Evolutionary conservation across 2,888 invertebrate genomes (phyloP), one percentile per base, ranked within the genome.

Genomic region (Raillietiella orientalis): DNA sequence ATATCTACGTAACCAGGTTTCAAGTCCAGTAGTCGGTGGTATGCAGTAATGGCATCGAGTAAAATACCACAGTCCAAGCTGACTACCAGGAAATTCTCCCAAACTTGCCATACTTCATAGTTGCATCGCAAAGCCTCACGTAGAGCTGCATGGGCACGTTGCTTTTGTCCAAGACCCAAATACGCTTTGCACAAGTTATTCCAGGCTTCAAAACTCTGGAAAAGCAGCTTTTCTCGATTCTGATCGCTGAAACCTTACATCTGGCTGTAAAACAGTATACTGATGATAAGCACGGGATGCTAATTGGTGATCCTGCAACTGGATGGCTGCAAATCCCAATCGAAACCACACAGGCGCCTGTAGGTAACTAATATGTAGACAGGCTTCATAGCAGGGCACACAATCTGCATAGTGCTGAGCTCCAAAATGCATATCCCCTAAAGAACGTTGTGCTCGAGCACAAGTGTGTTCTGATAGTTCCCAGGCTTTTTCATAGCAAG

Each of bases 171-270:
- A 27, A 71, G 52, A 39, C 72, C 67, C 5, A 84, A 65, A 37
- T 87, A 77, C 3, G 77, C 75, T 41, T 87, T 79, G 9, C 84
- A 79, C 30, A 96, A 52, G 46, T 96, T 96, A 47, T 84, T 93
- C 96, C 93, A 96, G 0, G 82, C 82, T 48, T 93, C 87, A 44
- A 77, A 90, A 28, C 71, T 70, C 47, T 66, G 52, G 0, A 66
- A 41, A 28, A 19, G 24, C 5, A 28, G 24, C 16, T 9, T 5
- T 15, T 14, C 19, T 11, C 13, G 14, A 31, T 16, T 16, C 12
- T 8, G 11, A 24, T 3, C 19, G 14, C 11, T 14, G 6, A 16
- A 3, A 27, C 38, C 44, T 38, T 38, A 58, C 59, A 36, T 58
- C 58, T 32, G 50, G 66, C 37, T 87, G 82, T n/a, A 90, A 50